Base-by-base conservation (phyloP, 2,888 invertebrate genomes). In the Ophioninae sp. region DNA sequence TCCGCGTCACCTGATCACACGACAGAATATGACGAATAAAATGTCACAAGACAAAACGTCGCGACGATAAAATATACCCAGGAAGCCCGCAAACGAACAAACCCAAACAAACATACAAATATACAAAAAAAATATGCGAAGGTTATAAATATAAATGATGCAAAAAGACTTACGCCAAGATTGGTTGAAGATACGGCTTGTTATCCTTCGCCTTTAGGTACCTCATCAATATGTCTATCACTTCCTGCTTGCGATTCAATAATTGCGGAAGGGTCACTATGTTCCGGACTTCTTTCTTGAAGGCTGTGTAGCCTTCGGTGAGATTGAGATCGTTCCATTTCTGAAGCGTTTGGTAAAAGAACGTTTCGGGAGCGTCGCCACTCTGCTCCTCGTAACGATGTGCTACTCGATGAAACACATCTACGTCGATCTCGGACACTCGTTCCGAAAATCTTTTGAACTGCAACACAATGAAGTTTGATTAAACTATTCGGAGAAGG, bases 281-380 rank as follows among this genome's bases (percentile, higher is more conserved):
- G 61, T 95, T 94, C 83, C 95, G 95, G 8, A 98, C 95, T 90
- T 97, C 96, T 86, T 95, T 95, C 85, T 96, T 95, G 88, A 99
- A 97, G 75, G 95, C 94, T 68, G 95, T 95, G 92, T 96, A 98
- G 90, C 96, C 96, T 88, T 97, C 95, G 0, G 98, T 97, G 85
- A 97, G 94, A 93, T 99, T 98, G 30, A 98, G 94, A 2, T 96
- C 96, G 89, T 95, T 95, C 98, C 98, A 99, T 94, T 98, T 98
- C 85, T 96, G 95, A 30, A 98, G 92, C 0, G 97, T 95, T 91
- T 97, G 95, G 88, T 95, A 94, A 92, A 99, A 98, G 91, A 96
- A 96, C 0, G 98, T 97, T 89, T 96, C 95, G 73, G 94, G 93
- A 75, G 96, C 96, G 87, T 96, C 96, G 7, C 95, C 95, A 87